Evolutionary conservation across 2,888 invertebrate genomes (phyloP).

Genomic region (Heteromurus nitidus): DNA sequence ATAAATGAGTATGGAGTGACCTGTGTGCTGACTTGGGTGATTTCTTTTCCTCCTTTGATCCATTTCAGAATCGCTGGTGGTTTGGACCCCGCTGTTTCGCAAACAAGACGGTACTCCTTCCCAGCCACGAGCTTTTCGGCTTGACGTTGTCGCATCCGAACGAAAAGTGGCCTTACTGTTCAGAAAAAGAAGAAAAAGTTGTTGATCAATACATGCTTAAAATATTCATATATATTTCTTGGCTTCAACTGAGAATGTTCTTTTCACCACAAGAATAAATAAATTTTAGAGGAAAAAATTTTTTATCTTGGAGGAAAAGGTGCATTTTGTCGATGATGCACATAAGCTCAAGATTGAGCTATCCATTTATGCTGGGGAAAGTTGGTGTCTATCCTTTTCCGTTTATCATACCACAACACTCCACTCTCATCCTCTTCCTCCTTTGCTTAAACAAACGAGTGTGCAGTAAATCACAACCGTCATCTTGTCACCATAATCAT

Average conservation of each 20-base stretch:
- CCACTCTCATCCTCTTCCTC: too few species aligned
- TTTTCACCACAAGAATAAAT: too few species aligned
- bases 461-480: conserved; percentile 48
- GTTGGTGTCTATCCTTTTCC: conserved; percentile 11
- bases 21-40: conserved; percentile 77
- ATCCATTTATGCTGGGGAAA: background rate
- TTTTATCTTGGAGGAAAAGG: too few species aligned
- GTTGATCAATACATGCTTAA: background rate
- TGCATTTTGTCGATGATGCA: background rate
- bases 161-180: conserved; percentile 90
- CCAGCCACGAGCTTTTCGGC: conserved; percentile 87
- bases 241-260: too few species aligned
- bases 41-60: conserved; percentile 91
- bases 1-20: conserved; percentile 70
- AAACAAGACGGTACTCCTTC: conserved; percentile 90
- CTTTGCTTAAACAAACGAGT: conserved; percentile 44
- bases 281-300: background rate
- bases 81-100: conserved; percentile 90
- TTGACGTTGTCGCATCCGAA: conserved; percentile 86
- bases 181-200: conserved; percentile 74
- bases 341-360: background rate
- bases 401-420: too few species aligned
- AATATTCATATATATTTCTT: too few species aligned
- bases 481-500: conserved; percentile 59
- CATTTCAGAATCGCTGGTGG: conserved; percentile 88